phyloP scores from a whole-genome alignment of 2,113 vertebrate species.

The Pao palembangensis region DNA sequence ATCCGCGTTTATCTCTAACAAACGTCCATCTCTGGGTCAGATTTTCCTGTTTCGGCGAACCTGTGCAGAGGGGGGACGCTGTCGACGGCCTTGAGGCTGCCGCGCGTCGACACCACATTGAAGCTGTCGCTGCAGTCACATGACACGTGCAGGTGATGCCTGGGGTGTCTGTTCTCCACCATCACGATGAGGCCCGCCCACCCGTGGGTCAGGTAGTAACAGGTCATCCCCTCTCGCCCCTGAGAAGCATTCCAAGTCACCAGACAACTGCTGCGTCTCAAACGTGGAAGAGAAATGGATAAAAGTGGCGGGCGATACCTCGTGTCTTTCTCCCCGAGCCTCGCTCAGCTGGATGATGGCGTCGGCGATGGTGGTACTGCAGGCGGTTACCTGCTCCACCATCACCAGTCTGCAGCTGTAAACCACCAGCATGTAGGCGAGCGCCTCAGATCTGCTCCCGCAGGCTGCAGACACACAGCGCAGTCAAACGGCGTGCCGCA shows the following conservation, averaged over 20 bases:
- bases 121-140: constrained; percentile 97
- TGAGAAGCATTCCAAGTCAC: constrained; percentile 40
- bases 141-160: constrained; percentile 90
- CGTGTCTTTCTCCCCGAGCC: constrained; percentile 89
- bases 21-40: no score
- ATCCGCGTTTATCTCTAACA: no score
- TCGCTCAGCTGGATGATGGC: constrained; percentile 91
- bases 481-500: no score
- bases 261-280: no score
- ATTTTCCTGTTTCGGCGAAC: no score
- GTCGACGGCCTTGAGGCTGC: constrained; percentile 91
- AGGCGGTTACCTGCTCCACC: constrained; percentile 88
- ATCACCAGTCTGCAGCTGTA: constrained; percentile 92
- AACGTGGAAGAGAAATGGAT: no score
- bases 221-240: constrained; percentile 96
- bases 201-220: constrained; percentile 93
- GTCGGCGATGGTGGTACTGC: constrained; percentile 84
- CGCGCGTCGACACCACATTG: constrained; percentile 91
- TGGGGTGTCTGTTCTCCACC: constrained; percentile 92
- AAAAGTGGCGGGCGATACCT: constrained; percentile 68
- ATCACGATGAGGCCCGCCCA: constrained; percentile 96
- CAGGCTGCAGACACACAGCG: constrained; percentile 14
- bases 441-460: constrained; percentile 46
- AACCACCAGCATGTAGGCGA: constrained; percentile 84
- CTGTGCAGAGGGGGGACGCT: constrained; percentile 92